Conservation (phyloP, 2,797 vertebrate genomes). For the Lepilemur ruficaudatus region DNA sequence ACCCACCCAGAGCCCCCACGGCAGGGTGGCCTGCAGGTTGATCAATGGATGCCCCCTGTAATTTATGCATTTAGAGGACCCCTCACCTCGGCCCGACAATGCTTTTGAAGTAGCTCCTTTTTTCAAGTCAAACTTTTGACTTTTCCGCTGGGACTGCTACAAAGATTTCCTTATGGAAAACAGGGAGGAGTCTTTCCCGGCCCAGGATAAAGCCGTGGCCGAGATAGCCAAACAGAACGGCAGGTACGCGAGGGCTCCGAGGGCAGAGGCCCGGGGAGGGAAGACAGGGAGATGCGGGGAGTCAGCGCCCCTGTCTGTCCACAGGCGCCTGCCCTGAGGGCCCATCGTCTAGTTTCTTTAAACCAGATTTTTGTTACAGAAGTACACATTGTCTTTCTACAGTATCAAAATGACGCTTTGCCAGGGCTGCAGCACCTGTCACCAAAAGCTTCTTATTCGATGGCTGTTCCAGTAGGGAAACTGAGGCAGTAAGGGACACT, state of each 20-base stretch:
- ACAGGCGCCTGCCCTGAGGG: background rate
- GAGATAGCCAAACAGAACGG: slow-evolving; percentile 54
- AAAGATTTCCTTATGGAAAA: slow-evolving; percentile 83
- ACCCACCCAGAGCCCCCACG: background rate
- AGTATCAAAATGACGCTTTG: background rate
- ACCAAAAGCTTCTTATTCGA: background rate
- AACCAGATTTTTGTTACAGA: background rate
- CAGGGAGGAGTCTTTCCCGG: slow-evolving; percentile 58
- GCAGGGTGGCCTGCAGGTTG: slow-evolving; percentile 64
- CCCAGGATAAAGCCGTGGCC: slow-evolving; percentile 67
- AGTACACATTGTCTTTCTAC: fast-evolving
- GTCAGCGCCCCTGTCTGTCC: background rate
- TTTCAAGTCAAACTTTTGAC: slow-evolving; percentile 86
- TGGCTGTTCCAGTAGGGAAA: background rate
- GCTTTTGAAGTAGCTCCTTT: slow-evolving; percentile 86
- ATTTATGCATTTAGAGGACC: slow-evolving; percentile 80
- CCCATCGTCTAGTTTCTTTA: background rate
- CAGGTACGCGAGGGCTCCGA: background rate
- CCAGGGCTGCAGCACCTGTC: background rate
- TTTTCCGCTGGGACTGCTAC: slow-evolving; percentile 83
- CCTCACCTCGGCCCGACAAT: slow-evolving; percentile 83
- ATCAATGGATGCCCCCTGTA: slow-evolving; percentile 59
- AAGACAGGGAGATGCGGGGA: background rate
- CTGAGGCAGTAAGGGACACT: background rate
- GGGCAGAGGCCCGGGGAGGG: background rate